A percentile compares a stretch with the other conserved stretches of the same genome.
Evolutionary conservation across 2,888 invertebrate species (phyloP).

Genomic region (Incurvaria masculella): DNA sequence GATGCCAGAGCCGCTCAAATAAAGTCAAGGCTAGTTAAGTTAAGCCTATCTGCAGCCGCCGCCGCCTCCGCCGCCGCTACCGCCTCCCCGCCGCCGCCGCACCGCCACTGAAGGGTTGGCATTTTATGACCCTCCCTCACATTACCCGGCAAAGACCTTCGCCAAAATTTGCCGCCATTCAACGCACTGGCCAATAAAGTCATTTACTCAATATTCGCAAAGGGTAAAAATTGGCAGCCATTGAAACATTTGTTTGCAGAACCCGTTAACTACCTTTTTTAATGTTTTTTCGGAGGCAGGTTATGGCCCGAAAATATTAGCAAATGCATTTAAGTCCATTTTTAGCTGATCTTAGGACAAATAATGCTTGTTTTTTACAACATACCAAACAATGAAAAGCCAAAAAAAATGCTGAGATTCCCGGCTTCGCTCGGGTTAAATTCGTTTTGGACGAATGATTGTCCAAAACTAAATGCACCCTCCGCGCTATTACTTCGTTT

Average conservation of each 20-base stretch:
- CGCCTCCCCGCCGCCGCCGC: not conserved
- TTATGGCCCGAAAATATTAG: no score
- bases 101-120: conserved; percentile 49
- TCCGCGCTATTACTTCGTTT: no score
- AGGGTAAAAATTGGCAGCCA: conserved; percentile 42
- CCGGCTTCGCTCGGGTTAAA: no score
- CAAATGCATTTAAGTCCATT: no score
- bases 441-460: no score
- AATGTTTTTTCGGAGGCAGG: no score
- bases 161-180: conserved; percentile 33
- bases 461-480: no score
- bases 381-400: no score
- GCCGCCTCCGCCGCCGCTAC: conserved; percentile 13
- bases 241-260: conserved; percentile 34
- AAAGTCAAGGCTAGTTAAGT: conserved; percentile 47
- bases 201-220: conserved; percentile 54
- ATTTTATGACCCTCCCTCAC: conserved; percentile 17
- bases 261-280: conserved; percentile 40
- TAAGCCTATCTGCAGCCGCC: conserved; percentile 49
- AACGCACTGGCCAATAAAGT: conserved; percentile 43
- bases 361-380: no score
- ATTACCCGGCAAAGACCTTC: conserved; percentile 2
- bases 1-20: conserved; percentile 28
- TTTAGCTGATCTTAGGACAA: no score
- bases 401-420: no score